Evolutionary conservation across 2,797 vertebrate genomes (phyloP).

Genomic region (Heliangelus exortis): DNA sequence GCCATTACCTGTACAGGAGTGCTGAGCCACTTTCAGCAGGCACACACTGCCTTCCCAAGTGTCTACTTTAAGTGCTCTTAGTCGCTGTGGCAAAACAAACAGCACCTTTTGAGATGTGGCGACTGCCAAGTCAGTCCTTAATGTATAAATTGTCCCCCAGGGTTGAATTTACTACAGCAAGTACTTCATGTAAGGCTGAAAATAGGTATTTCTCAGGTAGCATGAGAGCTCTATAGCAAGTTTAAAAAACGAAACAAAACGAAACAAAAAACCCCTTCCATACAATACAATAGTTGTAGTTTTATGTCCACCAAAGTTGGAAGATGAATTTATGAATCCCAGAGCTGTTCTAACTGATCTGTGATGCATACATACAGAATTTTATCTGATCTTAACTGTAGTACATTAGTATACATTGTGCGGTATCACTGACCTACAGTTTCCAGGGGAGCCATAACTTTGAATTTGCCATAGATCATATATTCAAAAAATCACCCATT

Average conservation of each 20-base stretch:
- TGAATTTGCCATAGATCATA: slow-evolving; percentile 47
- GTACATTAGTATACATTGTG: slow-evolving; percentile 53
- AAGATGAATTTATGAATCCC: slow-evolving; percentile 68
- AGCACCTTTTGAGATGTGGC: slow-evolving; percentile 18
- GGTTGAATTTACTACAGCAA: background rate
- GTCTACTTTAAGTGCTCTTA: background rate
- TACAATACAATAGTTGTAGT: slow-evolving; percentile 18
- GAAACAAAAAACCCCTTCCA: background rate
- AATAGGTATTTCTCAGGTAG: background rate
- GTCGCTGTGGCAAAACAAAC: background rate
- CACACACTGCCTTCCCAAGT: background rate
- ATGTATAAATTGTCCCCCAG: background rate
- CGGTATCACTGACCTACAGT: slow-evolving; percentile 27
- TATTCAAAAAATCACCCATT: slow-evolving; percentile 63
- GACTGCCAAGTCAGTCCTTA: slow-evolving; percentile 21
- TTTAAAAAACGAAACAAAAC: background rate
- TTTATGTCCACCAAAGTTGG: slow-evolving; percentile 48
- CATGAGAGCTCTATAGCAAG: background rate
- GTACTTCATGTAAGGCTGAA: background rate
- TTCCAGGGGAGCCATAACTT: slow-evolving; percentile 52
- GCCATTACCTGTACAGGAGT: background rate
- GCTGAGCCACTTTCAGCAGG: background rate
- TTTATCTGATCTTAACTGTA: slow-evolving; percentile 37
- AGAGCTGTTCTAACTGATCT: slow-evolving; percentile 52
- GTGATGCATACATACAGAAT: slow-evolving; percentile 23